These are phyloP conservation scores for Rallus limicola DNA, from an alignment of 2,113 vertebrate genomes.

Conservation along the genomic window DNA sequence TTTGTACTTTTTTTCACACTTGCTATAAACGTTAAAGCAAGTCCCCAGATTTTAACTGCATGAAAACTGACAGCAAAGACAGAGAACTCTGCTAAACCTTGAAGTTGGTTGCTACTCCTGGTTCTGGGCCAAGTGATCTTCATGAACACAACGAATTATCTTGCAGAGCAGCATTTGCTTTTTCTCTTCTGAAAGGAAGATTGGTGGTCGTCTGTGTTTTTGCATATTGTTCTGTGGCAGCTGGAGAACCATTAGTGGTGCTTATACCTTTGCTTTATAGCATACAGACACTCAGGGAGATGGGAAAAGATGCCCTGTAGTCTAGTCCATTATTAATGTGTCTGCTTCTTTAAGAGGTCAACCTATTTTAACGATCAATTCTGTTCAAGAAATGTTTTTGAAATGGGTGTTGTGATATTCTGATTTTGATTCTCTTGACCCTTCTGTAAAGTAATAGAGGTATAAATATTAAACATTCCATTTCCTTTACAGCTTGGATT, in stretches of 20 bases:
- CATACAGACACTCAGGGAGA: background rate
- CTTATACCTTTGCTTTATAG: background rate
- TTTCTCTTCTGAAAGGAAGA: background rate
- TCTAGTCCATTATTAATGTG: slow-evolving; percentile 25
- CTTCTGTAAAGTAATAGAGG: slow-evolving; percentile 38
- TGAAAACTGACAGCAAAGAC: background rate
- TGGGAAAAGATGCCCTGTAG: background rate
- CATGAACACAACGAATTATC: background rate
- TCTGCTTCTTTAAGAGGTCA: slow-evolving; percentile 57
- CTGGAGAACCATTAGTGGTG: background rate
- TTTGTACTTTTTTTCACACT: background rate
- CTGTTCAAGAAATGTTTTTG: background rate
- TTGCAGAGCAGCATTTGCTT: background rate
- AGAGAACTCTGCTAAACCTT: background rate
- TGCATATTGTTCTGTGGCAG: background rate
- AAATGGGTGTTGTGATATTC: slow-evolving; percentile 31
- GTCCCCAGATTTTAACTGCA: background rate
- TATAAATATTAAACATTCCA: slow-evolving; percentile 66
- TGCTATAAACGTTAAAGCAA: background rate
- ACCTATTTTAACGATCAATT: slow-evolving; percentile 41
- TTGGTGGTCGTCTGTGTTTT: background rate
- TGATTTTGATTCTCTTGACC: slow-evolving; percentile 48
- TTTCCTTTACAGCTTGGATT: slow-evolving; percentile 47
- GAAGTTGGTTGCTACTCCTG: background rate
- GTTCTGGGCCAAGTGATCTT: background rate